Evolutionary conservation across 1,140 invertebrate genomes (phyloP), one percentile per base, ranked within the genome.

Genomic region (Hestina assimilis): DNA sequence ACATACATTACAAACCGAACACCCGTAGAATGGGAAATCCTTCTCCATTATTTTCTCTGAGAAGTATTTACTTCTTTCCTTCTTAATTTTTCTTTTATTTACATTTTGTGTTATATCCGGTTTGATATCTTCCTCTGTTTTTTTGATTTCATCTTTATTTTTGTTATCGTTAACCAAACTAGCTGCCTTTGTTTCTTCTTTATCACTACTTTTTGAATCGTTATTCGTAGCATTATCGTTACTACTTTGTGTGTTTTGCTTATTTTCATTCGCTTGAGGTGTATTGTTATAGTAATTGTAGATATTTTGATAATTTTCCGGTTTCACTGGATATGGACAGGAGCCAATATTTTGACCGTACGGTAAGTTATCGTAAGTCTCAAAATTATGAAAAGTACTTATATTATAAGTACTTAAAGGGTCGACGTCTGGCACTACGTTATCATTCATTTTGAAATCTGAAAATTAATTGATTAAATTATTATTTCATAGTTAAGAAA

Each of bases 11-110:
- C 84, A 87, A 0, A 87, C 68, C 1, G 84, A 54, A 45, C 84
- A 87, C 0, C 78, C 84, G 19, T 87, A 87, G 28, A 87, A 87
- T 1, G 70, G 63, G 26, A 76, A 87, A 24, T 76, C 62, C 20
- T 75, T 69, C 17, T 87, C 79, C 5, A 53, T 68, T 35, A 87
- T 83, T 41, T 87, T 87, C 12, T 79, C 69, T 0, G 79, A 81
- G 47, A 74, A 74, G 20, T 73, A 83, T 57, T 54, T 79, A 11
- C 69, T 79, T 20, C 55, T 61, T 59, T 54, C 73, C 28, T 75
- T 81, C 50, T 64, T 71, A 15, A 64, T 66, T 45, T 47, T 66
- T 52, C 33, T 63, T 15, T 53, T 67, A 7, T 15, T 41, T 29
- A 47, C 4, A 8, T 15, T 35, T 7, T 38, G 23, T n/a, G 47